These are phyloP conservation scores for Trachelus iudaicus DNA, from an alignment of 2,888 invertebrate species.

Conservation along the genomic window DNA sequence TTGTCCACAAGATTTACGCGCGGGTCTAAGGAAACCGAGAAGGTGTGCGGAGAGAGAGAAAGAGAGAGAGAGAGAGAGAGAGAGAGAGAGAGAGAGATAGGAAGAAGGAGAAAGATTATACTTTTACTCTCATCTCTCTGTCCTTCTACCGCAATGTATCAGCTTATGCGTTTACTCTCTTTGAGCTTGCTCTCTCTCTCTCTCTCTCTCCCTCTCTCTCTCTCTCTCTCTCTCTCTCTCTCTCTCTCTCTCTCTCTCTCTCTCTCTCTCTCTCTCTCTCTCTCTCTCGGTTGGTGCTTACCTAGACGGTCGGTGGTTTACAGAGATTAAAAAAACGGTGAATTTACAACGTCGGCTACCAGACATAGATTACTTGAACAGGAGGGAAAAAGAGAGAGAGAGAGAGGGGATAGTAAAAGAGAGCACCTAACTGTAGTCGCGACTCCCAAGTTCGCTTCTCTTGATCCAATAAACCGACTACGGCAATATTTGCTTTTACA, in stretches of 20 bases:
- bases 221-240: no score
- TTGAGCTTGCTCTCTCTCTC: not conserved
- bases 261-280: no score
- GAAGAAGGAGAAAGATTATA: not conserved
- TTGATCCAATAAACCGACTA: conserved; percentile 42
- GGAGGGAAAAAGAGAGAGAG: no score
- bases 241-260: not conserved
- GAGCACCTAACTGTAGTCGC: not conserved
- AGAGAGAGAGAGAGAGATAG: no score
- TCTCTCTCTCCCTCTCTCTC: no score
- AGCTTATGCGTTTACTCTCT: not conserved
- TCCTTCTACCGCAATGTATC: not conserved
- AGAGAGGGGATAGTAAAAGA: not conserved
- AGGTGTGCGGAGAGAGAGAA: not conserved
- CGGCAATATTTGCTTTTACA: conserved; percentile 35
- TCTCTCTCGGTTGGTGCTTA: not conserved
- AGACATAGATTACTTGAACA: conserved; percentile 13
- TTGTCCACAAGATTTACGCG: conserved; percentile 62
- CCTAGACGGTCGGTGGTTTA: conserved; percentile 35
- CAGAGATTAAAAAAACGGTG: conserved; percentile 57
- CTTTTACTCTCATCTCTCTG: not conserved
- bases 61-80: no score
- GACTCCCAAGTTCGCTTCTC: conserved; percentile 16
- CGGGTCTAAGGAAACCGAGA: not conserved
- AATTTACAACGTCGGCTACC: conserved; percentile 50